Evolutionary conservation across 1,140 invertebrate genomes (phyloP).

Genomic region (Drosophila prosaltans): DNA sequence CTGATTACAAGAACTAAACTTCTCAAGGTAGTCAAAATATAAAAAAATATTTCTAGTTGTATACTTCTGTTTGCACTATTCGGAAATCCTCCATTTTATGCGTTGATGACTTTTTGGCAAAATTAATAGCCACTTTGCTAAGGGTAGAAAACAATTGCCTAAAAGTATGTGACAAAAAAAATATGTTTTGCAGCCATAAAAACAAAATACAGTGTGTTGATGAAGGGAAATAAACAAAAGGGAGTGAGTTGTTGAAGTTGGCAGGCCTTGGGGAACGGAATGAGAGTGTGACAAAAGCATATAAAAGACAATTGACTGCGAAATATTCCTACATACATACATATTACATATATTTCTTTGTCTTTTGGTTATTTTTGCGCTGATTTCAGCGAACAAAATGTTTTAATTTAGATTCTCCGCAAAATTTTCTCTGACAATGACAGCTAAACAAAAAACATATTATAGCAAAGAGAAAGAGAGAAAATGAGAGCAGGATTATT

Average conservation of each 20-base stretch:
- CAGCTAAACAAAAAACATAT: slow-evolving; percentile 1
- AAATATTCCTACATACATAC: slow-evolving; percentile 26
- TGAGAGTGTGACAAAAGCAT: slow-evolving; percentile 38
- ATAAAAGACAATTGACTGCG: slow-evolving; percentile 79
- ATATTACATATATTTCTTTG: slow-evolving; percentile 50
- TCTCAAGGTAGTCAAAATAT: no score
- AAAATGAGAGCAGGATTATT: not conserved
- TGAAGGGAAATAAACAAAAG: not conserved
- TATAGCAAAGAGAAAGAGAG: no score
- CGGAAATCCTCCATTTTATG: no score
- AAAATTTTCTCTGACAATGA: slow-evolving; percentile 30
- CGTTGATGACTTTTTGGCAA: no score
- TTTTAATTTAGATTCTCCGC: slow-evolving; percentile 40
- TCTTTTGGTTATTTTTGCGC: slow-evolving; percentile 38
- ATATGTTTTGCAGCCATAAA: slow-evolving; percentile 1
- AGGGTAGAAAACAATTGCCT: not conserved
- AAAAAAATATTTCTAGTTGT: no score
- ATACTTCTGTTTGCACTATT: no score
- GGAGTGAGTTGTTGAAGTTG: not conserved
- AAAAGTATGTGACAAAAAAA: not conserved
- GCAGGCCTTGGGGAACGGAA: not conserved
- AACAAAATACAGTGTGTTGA: slow-evolving; percentile 21
- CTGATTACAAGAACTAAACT: no score
- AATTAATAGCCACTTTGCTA: not conserved
- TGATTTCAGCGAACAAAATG: slow-evolving; percentile 43